These are phyloP conservation scores for Sabatieria punctata DNA, from an alignment of 2,888 invertebrate species.

Conservation along the genomic window DNA sequence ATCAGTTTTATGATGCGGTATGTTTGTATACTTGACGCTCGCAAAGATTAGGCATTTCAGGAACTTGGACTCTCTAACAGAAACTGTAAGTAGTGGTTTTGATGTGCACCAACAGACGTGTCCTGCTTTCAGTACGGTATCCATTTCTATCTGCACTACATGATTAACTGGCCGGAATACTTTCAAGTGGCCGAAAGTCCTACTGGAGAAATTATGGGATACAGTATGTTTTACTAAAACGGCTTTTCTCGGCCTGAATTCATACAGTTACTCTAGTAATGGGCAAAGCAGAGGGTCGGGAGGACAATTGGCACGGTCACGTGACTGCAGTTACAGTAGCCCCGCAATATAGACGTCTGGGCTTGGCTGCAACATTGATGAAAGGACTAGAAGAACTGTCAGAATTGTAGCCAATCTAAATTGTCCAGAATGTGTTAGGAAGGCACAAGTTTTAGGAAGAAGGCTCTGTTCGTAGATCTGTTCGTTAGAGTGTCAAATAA, in stretches of 20 bases:
- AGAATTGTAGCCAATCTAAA: slow-evolving; percentile 46
- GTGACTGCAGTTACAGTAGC: slow-evolving; percentile 94
- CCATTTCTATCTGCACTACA: slow-evolving; percentile 80
- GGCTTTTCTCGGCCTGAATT: too few species aligned
- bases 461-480: slow-evolving; percentile 88
- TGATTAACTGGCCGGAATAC: slow-evolving; percentile 96
- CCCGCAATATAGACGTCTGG: slow-evolving; percentile 74
- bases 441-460: slow-evolving; percentile 51
- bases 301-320: slow-evolving; percentile 96
- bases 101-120: not conserved
- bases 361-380: slow-evolving; percentile 82
- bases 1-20: too few species aligned
- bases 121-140: slow-evolving; percentile 34
- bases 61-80: slow-evolving; percentile 87
- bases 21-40: too few species aligned
- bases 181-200: slow-evolving; percentile 93
- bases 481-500: slow-evolving; percentile 95
- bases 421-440: not conserved
- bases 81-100: slow-evolving; percentile 47
- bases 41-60: slow-evolving; percentile 40
- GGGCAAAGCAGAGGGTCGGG: slow-evolving; percentile 93
- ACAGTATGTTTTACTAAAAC: slow-evolving; percentile 52
- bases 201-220: slow-evolving; percentile 91
- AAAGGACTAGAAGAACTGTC: slow-evolving; percentile 83
- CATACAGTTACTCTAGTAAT: slow-evolving; percentile 51